phyloP scores from a whole-genome alignment of 2,113 vertebrate species.

The Taurulus bubalis region DNA sequence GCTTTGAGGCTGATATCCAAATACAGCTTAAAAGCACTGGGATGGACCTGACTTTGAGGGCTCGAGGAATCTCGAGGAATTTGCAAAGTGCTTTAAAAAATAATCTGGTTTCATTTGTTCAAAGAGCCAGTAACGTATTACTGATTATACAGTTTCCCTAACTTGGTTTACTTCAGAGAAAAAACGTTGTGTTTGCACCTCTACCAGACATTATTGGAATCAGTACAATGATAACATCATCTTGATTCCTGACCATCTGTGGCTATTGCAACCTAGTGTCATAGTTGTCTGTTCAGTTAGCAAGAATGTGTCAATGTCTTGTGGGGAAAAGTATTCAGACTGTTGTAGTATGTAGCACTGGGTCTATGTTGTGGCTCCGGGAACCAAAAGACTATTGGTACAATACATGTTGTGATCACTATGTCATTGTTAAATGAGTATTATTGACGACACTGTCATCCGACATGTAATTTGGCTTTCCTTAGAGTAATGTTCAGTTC shows the following conservation, averaged over 20 bases:
- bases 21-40: conserved; percentile 51
- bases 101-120: background rate
- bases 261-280: conserved; percentile 10
- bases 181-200: background rate
- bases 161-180: background rate
- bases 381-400: background rate
- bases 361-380: background rate
- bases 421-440: background rate
- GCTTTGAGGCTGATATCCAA: conserved; percentile 60
- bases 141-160: background rate
- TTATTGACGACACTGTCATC: background rate
- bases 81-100: too few species aligned
- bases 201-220: background rate
- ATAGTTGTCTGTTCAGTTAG: conserved; percentile 2
- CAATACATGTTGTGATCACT: background rate
- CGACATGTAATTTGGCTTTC: background rate
- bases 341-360: conserved; percentile 1
- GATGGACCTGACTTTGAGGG: conserved; percentile 51
- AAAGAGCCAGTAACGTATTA: background rate
- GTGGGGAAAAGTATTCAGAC: background rate
- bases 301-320: conserved; percentile 11
- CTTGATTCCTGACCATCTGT: background rate
- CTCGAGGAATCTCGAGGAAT: conserved; percentile 55
- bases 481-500: background rate
- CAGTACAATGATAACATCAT: background rate